Percentiles rank a stretch among this genome's conserved stretches.
phyloP scores from a whole-genome alignment of 2,888 invertebrate species.

The Drosophila mercatorum region DNA sequence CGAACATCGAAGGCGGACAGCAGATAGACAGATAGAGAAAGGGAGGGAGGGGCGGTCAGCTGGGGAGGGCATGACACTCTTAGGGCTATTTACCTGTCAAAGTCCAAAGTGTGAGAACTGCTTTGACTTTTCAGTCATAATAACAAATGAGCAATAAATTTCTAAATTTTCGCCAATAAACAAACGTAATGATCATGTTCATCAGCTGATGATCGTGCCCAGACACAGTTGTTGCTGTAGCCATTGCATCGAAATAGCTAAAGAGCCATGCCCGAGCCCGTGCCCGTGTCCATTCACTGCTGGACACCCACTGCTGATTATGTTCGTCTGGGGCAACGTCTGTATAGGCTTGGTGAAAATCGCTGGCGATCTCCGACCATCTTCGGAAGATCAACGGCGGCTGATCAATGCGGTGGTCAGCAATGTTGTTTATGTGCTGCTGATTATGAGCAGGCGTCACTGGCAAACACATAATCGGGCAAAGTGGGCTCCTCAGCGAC shows the following conservation, averaged over 20 bases:
- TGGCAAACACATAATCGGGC: constrained; percentile 65
- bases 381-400: constrained; percentile 46
- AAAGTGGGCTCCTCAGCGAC: neutral
- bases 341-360: constrained; percentile 56
- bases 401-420: constrained; percentile 71
- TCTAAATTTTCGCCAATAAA: constrained; percentile 78
- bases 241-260: constrained; percentile 25
- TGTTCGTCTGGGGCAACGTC: constrained; percentile 67
- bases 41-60: neutral
- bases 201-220: constrained; percentile 46
- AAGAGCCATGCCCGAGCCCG: constrained; percentile 12
- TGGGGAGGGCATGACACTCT: constrained; percentile 32
- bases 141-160: constrained; percentile 78
- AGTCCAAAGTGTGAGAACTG: constrained; percentile 72
- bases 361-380: constrained; percentile 52
- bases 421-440: constrained; percentile 77
- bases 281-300: constrained; percentile 45
- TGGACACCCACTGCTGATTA: constrained; percentile 76
- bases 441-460: constrained; percentile 78
- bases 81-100: constrained; percentile 63
- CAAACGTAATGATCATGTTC: constrained; percentile 72
- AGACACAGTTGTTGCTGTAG: constrained; percentile 1
- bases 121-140: constrained; percentile 58
- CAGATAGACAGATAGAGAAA: too few relatives aligned
- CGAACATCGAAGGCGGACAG: constrained; percentile 1